phyloP scores from a whole-genome alignment of 2,797 vertebrate species.

The Myotis daubentonii region DNA sequence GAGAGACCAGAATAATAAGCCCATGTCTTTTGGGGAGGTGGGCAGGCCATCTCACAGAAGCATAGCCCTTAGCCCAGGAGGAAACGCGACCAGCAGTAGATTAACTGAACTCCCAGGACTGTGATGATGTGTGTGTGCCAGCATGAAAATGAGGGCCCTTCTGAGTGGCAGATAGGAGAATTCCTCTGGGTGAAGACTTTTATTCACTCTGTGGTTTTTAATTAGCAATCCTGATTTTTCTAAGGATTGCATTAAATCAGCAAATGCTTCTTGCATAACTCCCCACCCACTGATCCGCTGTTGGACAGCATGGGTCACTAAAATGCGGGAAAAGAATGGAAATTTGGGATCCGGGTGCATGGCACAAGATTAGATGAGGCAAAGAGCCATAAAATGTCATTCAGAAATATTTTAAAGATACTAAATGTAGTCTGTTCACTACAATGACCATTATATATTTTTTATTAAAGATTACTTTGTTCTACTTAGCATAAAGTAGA shows the following conservation, averaged over 20 bases:
- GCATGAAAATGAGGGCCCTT: background rate
- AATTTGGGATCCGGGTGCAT: background rate
- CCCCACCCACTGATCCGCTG: background rate
- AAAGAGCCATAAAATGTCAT: background rate
- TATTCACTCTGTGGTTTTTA: slow-evolving; percentile 57
- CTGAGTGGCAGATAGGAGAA: background rate
- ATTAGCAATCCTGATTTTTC: slow-evolving; percentile 39
- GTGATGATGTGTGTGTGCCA: background rate
- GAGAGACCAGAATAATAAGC: background rate
- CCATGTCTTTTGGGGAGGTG: background rate
- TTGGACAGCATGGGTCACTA: background rate
- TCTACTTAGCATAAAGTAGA: slow-evolving; percentile 12
- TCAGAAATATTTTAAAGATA: slow-evolving; percentile 24
- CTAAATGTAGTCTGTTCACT: slow-evolving; percentile 17
- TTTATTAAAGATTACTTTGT: slow-evolving; percentile 36
- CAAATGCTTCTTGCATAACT: slow-evolving; percentile 13
- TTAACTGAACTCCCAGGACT: background rate
- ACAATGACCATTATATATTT: background rate
- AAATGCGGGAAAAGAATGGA: slow-evolving; percentile 20
- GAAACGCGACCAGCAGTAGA: background rate
- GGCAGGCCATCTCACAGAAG: background rate
- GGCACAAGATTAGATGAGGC: background rate
- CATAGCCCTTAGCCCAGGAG: background rate
- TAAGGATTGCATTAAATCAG: slow-evolving; percentile 40
- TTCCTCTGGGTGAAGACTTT: slow-evolving; percentile 10